phyloP scores from a whole-genome alignment of 2,797 vertebrate genomes.

The Pseudochirops corinnae region DNA sequence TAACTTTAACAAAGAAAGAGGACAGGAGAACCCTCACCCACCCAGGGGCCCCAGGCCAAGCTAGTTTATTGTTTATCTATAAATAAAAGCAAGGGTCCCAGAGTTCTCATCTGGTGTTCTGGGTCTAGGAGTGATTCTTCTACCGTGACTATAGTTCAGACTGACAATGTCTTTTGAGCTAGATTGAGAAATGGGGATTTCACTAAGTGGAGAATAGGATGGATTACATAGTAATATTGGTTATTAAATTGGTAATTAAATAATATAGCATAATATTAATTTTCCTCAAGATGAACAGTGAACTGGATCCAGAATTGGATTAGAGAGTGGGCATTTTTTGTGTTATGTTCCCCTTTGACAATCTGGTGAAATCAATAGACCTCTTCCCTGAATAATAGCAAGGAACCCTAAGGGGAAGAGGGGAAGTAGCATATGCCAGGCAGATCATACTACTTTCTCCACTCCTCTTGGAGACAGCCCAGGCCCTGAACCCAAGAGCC shows the following conservation, averaged over 20 bases:
- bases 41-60: background rate
- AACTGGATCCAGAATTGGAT: background rate
- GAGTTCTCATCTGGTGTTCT: fast-evolving
- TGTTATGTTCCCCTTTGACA: background rate
- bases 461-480: background rate
- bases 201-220: background rate
- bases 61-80: background rate
- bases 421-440: background rate
- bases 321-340: background rate
- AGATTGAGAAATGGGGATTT: background rate
- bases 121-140: background rate
- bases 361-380: background rate
- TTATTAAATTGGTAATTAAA: background rate
- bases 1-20: background rate
- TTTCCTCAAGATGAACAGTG: background rate
- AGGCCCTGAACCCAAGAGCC: background rate
- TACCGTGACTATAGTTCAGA: background rate
- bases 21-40: background rate
- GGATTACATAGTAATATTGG: background rate
- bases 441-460: background rate
- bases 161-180: background rate
- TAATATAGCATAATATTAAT: background rate
- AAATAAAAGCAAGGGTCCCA: background rate
- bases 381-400: background rate
- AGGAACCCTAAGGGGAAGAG: background rate